These are phyloP conservation scores for Felis chaus DNA, from an alignment of 2,113 vertebrate genomes.

Conservation along the genomic window DNA sequence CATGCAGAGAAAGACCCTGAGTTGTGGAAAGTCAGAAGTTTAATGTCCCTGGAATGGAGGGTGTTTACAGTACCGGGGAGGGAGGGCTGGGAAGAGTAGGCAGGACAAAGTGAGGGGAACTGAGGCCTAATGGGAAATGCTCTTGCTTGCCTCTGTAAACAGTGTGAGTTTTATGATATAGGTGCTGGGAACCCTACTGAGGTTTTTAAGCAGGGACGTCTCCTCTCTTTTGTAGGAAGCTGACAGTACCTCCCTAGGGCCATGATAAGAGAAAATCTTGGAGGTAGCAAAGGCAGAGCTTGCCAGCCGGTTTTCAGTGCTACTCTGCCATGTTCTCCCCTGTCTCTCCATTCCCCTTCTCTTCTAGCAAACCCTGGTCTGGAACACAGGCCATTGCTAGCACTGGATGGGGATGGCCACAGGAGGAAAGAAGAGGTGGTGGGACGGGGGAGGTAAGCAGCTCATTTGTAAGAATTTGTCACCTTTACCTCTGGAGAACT, in stretches of 20 bases:
- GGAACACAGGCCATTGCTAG: no score
- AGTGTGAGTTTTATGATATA: neutral
- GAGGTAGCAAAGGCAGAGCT: neutral
- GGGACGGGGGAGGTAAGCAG: no score
- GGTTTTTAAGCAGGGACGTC: neutral
- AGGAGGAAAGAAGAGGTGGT: neutral
- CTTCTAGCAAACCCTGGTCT: neutral
- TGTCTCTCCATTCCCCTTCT: accelerated
- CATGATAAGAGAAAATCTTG: neutral
- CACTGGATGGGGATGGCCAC: neutral
- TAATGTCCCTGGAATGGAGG: neutral
- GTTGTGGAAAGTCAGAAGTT: neutral
- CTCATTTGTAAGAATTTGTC: neutral
- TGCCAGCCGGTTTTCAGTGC: neutral
- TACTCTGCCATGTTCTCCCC: accelerated
- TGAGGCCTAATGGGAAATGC: neutral
- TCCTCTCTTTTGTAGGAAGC: neutral
- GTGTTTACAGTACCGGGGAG: neutral
- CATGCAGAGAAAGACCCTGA: neutral
- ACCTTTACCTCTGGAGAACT: neutral
- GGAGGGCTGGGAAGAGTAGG: neutral
- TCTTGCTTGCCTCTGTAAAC: neutral
- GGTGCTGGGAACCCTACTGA: neutral
- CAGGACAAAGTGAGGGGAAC: neutral
- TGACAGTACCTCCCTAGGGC: neutral